These are phyloP conservation scores for Odontothrips loti DNA, from an alignment of 2,888 invertebrate species.

Conservation along the genomic window DNA sequence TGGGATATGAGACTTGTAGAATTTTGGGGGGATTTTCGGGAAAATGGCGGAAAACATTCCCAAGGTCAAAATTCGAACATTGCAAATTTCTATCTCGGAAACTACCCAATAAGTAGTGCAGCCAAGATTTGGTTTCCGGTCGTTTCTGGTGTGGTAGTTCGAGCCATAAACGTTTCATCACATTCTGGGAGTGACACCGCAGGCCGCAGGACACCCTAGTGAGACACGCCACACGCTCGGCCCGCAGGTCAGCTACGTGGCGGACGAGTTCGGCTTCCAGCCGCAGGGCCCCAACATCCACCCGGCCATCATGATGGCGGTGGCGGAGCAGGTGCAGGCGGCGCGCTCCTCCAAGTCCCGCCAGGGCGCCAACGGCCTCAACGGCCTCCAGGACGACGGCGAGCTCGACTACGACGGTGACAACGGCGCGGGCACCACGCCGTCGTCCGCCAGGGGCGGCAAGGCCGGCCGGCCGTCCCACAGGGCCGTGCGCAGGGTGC, in stretches of 20 bases:
- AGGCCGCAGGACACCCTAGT: no score
- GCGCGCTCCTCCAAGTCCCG: constrained; percentile 20
- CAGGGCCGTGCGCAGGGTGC: neutral
- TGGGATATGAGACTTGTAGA: no score
- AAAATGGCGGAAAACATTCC: no score
- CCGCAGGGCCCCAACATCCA: constrained; percentile 41
- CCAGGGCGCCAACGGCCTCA: neutral
- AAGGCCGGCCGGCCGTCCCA: neutral
- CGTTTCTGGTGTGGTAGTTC: no score
- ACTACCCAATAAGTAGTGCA: no score
- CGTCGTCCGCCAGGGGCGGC: neutral
- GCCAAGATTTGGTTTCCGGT: no score
- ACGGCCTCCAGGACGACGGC: constrained; percentile 20
- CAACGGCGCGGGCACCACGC: constrained; percentile 12
- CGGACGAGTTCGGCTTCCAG: constrained; percentile 42
- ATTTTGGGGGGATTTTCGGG: no score
- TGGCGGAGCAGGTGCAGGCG: constrained; percentile 40
- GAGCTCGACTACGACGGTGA: constrained; percentile 9
- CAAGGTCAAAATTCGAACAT: no score
- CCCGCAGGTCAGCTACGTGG: constrained; percentile 40
- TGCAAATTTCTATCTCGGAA: no score
- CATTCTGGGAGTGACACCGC: no score
- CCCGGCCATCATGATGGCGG: constrained; percentile 41
- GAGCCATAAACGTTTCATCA: no score
- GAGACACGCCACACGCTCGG: constrained; percentile 33